These are phyloP conservation scores for Graphium colonna DNA, from an alignment of 2,888 invertebrate genomes.

Conservation along the genomic window DNA sequence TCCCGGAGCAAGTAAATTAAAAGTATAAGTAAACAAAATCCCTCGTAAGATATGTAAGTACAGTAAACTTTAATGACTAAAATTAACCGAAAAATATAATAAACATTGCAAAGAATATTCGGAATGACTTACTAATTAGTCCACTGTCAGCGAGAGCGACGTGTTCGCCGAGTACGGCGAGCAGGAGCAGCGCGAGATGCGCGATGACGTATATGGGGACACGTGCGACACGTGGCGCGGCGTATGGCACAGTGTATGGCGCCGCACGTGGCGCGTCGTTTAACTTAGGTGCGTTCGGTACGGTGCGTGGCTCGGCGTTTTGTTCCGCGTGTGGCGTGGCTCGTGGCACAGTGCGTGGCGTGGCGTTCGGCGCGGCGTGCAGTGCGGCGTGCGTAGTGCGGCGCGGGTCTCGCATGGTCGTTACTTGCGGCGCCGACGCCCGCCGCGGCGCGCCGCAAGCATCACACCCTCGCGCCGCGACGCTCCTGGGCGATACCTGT, in stretches of 20 bases:
- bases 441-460: slow-evolving; percentile 66
- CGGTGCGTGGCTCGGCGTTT: not conserved
- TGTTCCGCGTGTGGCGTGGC: slow-evolving; percentile 22
- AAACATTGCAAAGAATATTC: not conserved
- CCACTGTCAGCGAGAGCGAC: slow-evolving; percentile 18
- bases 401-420: slow-evolving; percentile 70
- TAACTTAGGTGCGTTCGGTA: too few relatives aligned
- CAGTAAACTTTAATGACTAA: too few relatives aligned
- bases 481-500: slow-evolving; percentile 63
- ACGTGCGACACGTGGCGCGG: not conserved
- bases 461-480: slow-evolving; percentile 72
- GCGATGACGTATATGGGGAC: not conserved
- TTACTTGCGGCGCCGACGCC: slow-evolving; percentile 73
- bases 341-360: slow-evolving; percentile 35
- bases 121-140: slow-evolving; percentile 55
- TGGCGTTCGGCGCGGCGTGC: slow-evolving; percentile 48
- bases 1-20: too few relatives aligned
- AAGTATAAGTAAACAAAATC: too few relatives aligned
- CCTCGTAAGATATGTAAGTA: too few relatives aligned
- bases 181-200: not conserved
- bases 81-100: too few relatives aligned
- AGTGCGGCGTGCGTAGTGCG: slow-evolving; percentile 52
- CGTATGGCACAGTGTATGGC: too few relatives aligned
- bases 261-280: too few relatives aligned
- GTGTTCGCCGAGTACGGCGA: not conserved